Evolutionary conservation across 1,140 invertebrate species (phyloP).

Genomic region (Anoplolepis gracilipes): DNA sequence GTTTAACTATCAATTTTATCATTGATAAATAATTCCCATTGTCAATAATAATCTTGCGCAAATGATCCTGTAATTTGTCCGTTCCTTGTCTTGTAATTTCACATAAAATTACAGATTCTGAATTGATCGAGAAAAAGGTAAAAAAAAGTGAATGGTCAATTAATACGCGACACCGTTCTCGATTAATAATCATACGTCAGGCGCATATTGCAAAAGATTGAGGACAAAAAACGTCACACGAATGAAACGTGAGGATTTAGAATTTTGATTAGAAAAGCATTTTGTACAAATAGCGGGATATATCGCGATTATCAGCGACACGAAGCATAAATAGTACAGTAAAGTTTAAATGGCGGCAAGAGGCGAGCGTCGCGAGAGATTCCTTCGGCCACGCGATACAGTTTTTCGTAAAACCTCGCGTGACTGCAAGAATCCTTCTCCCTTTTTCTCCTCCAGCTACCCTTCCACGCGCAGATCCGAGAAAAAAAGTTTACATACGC

Average conservation of each 20-base stretch:
- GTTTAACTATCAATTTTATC: not conserved
- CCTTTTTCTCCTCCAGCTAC: not conserved
- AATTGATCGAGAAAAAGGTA: not conserved
- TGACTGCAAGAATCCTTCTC: slow-evolving; percentile 35
- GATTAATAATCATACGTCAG: not conserved
- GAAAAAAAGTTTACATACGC: slow-evolving; percentile 52
- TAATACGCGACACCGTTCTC: not conserved
- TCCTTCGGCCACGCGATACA: slow-evolving; percentile 63
- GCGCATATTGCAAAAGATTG: not conserved
- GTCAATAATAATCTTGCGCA: not conserved
- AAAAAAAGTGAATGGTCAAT: not conserved
- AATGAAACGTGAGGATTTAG: not conserved
- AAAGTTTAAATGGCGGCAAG: slow-evolving; percentile 9
- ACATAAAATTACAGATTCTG: not conserved
- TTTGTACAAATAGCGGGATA: not conserved
- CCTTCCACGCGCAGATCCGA: not conserved
- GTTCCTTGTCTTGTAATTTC: slow-evolving; percentile 10
- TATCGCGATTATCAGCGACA: slow-evolving; percentile 27
- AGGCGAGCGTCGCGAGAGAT: slow-evolving; percentile 45
- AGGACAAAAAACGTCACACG: too few relatives aligned
- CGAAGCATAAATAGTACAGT: not conserved
- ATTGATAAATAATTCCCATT: not conserved
- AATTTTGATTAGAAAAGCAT: slow-evolving; percentile 7
- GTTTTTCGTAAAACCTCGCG: slow-evolving; percentile 58
- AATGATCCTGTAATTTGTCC: not conserved